Percentiles rank a stretch among this genome's conserved stretches.
Evolutionary conservation across 1,140 invertebrate genomes (phyloP).

Genomic region (Drosophila guanche): DNA sequence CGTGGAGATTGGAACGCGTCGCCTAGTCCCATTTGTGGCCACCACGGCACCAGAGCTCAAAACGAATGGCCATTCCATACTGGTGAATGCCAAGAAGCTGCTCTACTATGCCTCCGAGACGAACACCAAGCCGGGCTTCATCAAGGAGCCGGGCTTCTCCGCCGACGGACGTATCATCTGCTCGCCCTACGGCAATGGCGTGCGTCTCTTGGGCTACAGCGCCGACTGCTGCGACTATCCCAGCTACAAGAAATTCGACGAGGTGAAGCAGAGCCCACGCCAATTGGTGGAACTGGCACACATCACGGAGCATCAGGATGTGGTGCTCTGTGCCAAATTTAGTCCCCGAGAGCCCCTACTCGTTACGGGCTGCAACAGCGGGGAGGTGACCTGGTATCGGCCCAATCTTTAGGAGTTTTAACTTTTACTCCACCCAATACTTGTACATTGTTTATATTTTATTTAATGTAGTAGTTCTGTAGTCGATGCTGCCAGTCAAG

Average conservation of each 20-base stretch:
- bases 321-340: slow-evolving; percentile 96
- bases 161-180: slow-evolving; percentile 94
- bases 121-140: slow-evolving; percentile 93
- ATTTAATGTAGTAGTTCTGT: slow-evolving; percentile 3
- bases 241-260: slow-evolving; percentile 84
- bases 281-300: slow-evolving; percentile 87
- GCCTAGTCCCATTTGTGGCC: slow-evolving; percentile 30
- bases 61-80: slow-evolving; percentile 83
- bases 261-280: slow-evolving; percentile 75
- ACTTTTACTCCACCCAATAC: too few species aligned
- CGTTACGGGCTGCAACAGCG: slow-evolving; percentile 94
- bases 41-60: slow-evolving; percentile 4
- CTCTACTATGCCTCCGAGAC: slow-evolving; percentile 94
- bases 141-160: slow-evolving; percentile 95
- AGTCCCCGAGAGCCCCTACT: slow-evolving; percentile 92
- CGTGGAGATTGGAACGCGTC: slow-evolving; percentile 49
- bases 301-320: slow-evolving; percentile 90
- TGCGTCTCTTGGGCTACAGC: slow-evolving; percentile 92
- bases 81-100: slow-evolving; percentile 90
- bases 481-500: too few species aligned
- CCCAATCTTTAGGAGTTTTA: slow-evolving; percentile 85
- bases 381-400: slow-evolving; percentile 95
- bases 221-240: slow-evolving; percentile 91
- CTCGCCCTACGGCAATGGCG: slow-evolving; percentile 93
- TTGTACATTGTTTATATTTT: slow-evolving; percentile 28